Evolutionary conservation across 1,140 invertebrate species (phyloP), one percentile per base, ranked within the genome.

Genomic region (Euura lappo): DNA sequence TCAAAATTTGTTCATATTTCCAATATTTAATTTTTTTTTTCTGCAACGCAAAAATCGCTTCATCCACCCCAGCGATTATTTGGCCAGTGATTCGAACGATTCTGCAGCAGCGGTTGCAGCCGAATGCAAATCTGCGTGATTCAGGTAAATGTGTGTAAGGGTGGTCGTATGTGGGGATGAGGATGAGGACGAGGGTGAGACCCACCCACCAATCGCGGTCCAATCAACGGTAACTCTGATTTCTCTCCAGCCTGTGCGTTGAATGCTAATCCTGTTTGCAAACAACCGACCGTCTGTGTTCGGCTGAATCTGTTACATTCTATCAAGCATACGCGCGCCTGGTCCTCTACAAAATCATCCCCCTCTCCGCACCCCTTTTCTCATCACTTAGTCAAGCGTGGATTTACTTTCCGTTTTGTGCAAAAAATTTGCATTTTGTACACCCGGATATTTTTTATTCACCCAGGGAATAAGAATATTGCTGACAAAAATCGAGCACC

Each of bases 191-290:
- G 51, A 28, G 28, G 28, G 28, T 28, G 51, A 60, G 51, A 60
- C 51, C 51, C 10, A n/a, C 51, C 51, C 51, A n/a, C 51, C 51
- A 60, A 60, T 60, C 51, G 51, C 13, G 51, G 51, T 60, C 51
- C 51, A 60, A 60, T 60, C 51, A 60, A 60, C 51, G 51, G 51
- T 60, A 60, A 60, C 51, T 60, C 51, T 60, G 51, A 60, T 60
- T 60, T 60, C 51, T 60, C 51, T 60, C 51, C 51, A 60, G 51
- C 51, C 51, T 60, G 51, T n/a, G 28, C 28, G 51, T n/a, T 60
- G 51, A 60, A 60, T 60, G 51, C 51, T 60, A 60, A 60, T 60
- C 51, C 8, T 60, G 51, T 60, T 60, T 60, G 51, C 51, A 60
- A 60, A 60, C 51, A 60, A 60, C 8, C 51, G 51, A 60, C 8